Base-by-base conservation (phyloP, 2,888 invertebrate genomes). In the Chaetoderma sp. region DNA sequence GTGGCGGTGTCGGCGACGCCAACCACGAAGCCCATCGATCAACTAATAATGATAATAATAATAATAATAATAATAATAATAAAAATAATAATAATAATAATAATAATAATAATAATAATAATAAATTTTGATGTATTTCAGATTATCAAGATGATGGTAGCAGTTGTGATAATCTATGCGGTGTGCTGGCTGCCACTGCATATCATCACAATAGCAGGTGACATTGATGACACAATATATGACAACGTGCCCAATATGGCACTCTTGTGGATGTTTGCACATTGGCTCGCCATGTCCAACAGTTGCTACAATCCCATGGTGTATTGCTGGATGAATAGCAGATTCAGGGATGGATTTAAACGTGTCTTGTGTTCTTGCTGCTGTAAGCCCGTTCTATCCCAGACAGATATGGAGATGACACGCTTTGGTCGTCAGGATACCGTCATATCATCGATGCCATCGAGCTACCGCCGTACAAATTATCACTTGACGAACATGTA, bases 281-380 rank as follows among this genome's bases (percentile, higher is more conserved):
- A 86, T 64, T 85, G 84, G 95, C 90, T 96, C 61, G 96, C 96
- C 13, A 96, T 96, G 96, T 95, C 95, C 87, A 96, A 96, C 88
- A 95, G 95, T 71, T 95, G 95, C 94, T 95, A 95, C 88, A 96
- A 96, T 88, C 96, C 96, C 27, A 94, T 96, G 82, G 95, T 96
- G 76, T 96, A 96, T 69, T 96, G 94, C 88, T 96, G 95, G 94
- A 95, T 96, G 95, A 96, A 96, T 87, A 93, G 94, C 71, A 94
- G 95, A 61, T 80, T 75, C 60, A 65, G 79, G 32, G 71, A 75
- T 36, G 79, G 79, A 39, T 79, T 79, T 61, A 44, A 45, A 21
- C 45, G 50, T 23, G 49, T 50, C 23, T 25, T 60, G 23, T 45
- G 60, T 13, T 60, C 28, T 30, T 30, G 60, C 16, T n/a, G 49